Conservation (phyloP, 2,113 vertebrate species). For the Microcebus tavaratra region DNA sequence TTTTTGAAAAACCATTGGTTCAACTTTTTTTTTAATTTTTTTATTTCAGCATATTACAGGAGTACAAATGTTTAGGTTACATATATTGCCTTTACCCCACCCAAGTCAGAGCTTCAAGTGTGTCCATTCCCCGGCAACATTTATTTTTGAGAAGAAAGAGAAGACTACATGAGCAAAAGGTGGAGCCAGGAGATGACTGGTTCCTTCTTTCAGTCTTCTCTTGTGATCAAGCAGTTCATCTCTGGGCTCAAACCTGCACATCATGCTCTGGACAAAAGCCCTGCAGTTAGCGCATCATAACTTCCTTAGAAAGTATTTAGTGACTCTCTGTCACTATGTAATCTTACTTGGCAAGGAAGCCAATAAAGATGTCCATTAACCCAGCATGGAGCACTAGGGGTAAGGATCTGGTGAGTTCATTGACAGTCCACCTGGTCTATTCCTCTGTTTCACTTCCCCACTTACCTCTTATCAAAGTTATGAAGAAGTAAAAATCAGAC, state of each 20-base stretch:
- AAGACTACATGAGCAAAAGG: neutral
- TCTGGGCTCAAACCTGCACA: neutral
- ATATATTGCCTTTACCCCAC: too few species aligned
- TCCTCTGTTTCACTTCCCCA: neutral
- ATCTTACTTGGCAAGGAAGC: neutral
- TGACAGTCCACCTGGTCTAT: neutral
- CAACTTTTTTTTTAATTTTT: neutral
- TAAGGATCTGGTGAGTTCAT: neutral
- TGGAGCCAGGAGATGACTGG: neutral
- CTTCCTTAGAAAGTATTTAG: neutral
- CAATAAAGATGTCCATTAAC: neutral
- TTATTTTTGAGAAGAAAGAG: neutral
- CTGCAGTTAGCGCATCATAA: neutral
- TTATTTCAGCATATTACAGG: too few species aligned
- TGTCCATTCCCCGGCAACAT: neutral
- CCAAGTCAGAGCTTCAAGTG: too few species aligned
- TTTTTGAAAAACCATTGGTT: neutral
- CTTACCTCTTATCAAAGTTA: neutral
- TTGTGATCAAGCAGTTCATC: neutral
- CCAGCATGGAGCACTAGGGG: neutral
- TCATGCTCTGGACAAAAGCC: neutral
- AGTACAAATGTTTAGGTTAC: too few species aligned
- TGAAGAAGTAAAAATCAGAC: neutral
- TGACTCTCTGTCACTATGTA: neutral
- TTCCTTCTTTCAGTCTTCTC: neutral